These are phyloP conservation scores for Trichopoda pennipes DNA, from an alignment of 2,888 invertebrate genomes.

Conservation along the genomic window DNA sequence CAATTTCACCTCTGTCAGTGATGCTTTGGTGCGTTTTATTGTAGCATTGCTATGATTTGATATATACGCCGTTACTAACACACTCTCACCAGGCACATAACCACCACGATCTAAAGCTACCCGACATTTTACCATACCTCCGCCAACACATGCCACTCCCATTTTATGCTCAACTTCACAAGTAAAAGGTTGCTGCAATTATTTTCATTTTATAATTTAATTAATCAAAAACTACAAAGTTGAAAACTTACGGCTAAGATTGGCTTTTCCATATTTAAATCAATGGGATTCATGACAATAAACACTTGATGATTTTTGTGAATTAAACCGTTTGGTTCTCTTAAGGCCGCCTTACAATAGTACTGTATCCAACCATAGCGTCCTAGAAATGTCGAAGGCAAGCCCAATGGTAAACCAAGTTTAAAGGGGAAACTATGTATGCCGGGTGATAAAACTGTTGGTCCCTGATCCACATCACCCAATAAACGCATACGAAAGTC, in stretches of 20 bases:
- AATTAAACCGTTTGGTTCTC: slow-evolving; percentile 91
- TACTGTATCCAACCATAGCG: slow-evolving; percentile 98
- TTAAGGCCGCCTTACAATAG: slow-evolving; percentile 93
- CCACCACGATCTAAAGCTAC: slow-evolving; percentile 95
- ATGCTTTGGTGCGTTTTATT: slow-evolving; percentile 92
- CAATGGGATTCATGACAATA: slow-evolving; percentile 97
- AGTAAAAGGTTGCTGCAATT: slow-evolving; percentile 89
- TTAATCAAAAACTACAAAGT: background rate
- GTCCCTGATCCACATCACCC: slow-evolving; percentile 92
- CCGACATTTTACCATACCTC: slow-evolving; percentile 92
- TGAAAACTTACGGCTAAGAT: slow-evolving; percentile 89
- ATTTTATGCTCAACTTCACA: slow-evolving; percentile 95
- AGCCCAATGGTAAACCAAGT: slow-evolving; percentile 91
- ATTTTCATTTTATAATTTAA: background rate
- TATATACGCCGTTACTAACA: slow-evolving; percentile 91
- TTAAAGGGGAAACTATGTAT: slow-evolving; percentile 98
- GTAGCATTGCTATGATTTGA: slow-evolving; percentile 92
- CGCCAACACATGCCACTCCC: slow-evolving; percentile 93
- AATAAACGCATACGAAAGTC: slow-evolving; percentile 96
- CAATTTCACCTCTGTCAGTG: slow-evolving; percentile 84
- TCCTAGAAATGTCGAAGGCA: slow-evolving; percentile 95
- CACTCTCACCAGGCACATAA: slow-evolving; percentile 96
- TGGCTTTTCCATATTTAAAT: slow-evolving; percentile 93
- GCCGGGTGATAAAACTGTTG: slow-evolving; percentile 92
- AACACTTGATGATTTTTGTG: slow-evolving; percentile 98